Evolutionary conservation across 2,888 invertebrate species (phyloP).

Genomic region (Alitta virens): DNA sequence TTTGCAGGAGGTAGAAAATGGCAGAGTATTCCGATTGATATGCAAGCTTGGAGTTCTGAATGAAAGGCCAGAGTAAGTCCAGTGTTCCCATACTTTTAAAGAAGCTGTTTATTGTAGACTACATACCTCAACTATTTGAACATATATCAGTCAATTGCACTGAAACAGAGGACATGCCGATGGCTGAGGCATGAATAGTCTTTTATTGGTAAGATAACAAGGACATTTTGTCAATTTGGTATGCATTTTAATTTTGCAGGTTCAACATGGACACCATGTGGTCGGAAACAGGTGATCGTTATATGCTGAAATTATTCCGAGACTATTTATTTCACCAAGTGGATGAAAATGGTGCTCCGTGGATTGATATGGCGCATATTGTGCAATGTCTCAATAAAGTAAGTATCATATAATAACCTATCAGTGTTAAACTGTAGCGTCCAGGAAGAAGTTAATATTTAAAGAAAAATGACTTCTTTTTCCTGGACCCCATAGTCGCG

Average conservation of each 20-base stretch:
- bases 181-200: too few species aligned
- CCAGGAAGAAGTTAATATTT: too few species aligned
- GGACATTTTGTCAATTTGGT: too few species aligned
- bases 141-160: too few species aligned
- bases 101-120: too few species aligned
- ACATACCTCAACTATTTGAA: too few species aligned
- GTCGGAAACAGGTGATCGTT: constrained; percentile 97
- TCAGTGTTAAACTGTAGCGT: too few species aligned
- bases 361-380: constrained; percentile 95
- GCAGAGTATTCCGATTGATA: constrained; percentile 84
- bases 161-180: too few species aligned
- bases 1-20: constrained; percentile 83
- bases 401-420: too few species aligned
- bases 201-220: too few species aligned
- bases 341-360: constrained; percentile 89
- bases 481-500: too few species aligned
- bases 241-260: constrained; percentile 59
- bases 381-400: constrained; percentile 88
- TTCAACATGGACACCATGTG: constrained; percentile 89
- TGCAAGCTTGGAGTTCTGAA: constrained; percentile 91
- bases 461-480: too few species aligned
- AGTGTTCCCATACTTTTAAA: background rate
- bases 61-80: constrained; percentile 85
- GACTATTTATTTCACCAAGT: constrained; percentile 94
- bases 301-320: constrained; percentile 95